Percentiles rank a stretch among this genome's conserved stretches.
Conservation (phyloP, 1,140 invertebrate species). For the Polypedilum pembai region DNA sequence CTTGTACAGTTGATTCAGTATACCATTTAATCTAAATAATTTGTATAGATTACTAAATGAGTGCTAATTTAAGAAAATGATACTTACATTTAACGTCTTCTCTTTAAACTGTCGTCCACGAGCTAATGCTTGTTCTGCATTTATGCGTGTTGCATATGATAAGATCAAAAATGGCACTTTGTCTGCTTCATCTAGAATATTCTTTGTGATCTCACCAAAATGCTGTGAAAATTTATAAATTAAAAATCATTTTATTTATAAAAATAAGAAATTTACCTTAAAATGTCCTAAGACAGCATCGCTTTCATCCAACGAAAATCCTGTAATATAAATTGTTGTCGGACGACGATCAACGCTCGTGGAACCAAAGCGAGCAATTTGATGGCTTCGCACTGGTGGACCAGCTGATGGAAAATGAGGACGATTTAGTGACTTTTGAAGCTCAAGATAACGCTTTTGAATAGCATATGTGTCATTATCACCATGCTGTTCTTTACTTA, state of each 20-base stretch:
- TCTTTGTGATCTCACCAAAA: slow-evolving; percentile 43
- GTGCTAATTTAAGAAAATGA: background rate
- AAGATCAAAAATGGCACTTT: slow-evolving; percentile 41
- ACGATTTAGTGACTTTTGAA: slow-evolving; percentile 39
- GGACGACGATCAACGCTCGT: slow-evolving; percentile 38
- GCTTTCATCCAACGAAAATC: slow-evolving; percentile 40
- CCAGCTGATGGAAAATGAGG: slow-evolving; percentile 30
- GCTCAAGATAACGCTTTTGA: slow-evolving; percentile 41
- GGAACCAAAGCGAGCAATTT: slow-evolving; percentile 30
- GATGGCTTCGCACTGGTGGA: slow-evolving; percentile 26
- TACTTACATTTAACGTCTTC: slow-evolving; percentile 39
- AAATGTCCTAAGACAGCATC: slow-evolving; percentile 43
- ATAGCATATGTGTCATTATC: slow-evolving; percentile 40
- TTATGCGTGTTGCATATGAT: slow-evolving; percentile 42
- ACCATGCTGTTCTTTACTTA: slow-evolving; percentile 43
- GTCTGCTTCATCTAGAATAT: slow-evolving; percentile 38
- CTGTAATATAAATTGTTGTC: slow-evolving; percentile 40
- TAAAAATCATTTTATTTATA: background rate
- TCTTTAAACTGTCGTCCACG: slow-evolving; percentile 43
- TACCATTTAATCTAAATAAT: background rate
- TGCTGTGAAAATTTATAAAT: slow-evolving; percentile 33
- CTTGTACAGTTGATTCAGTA: background rate
- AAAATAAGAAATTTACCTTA: slow-evolving; percentile 31
- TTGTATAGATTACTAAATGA: background rate
- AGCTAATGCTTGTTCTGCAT: slow-evolving; percentile 42